A percentile compares a stretch with the other conserved stretches of the same genome.
Conservation (phyloP, 2,113 vertebrate genomes). For the Poeciliopsis occidentalis region DNA sequence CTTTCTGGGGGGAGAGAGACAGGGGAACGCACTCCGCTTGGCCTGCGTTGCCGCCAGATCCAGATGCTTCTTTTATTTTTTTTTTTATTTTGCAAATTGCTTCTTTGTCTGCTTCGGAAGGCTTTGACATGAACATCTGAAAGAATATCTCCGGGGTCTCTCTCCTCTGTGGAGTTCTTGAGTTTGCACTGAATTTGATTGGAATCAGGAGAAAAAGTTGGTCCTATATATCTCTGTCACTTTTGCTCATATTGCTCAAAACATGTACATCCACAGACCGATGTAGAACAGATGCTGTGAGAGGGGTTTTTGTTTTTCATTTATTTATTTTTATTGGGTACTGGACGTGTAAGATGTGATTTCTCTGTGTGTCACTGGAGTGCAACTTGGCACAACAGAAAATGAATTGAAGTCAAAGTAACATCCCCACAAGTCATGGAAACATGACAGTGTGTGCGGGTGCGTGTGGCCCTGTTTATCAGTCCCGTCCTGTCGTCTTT, state of each 20-base stretch:
- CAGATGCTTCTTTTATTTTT: slow-evolving; percentile 70
- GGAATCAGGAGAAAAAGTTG: slow-evolving; percentile 55
- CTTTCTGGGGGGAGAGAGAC: slow-evolving; percentile 22
- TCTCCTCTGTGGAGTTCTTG: slow-evolving; percentile 60
- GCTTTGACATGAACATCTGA: slow-evolving; percentile 66
- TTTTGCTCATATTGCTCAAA: slow-evolving; percentile 52
- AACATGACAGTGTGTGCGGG: too few species aligned
- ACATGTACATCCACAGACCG: slow-evolving; percentile 57
- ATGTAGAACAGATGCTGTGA: slow-evolving; percentile 77
- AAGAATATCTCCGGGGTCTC: slow-evolving; percentile 66
- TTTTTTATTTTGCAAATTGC: slow-evolving; percentile 67
- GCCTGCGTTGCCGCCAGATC: slow-evolving; percentile 69
- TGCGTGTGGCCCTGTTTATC: slow-evolving; percentile 51
- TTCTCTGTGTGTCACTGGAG: slow-evolving; percentile 47
- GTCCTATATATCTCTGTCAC: slow-evolving; percentile 56
- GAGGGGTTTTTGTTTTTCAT: background rate
- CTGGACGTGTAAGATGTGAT: slow-evolving; percentile 51
- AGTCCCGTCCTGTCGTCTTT: slow-evolving; percentile 28
- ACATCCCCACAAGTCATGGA: too few species aligned
- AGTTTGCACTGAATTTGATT: slow-evolving; percentile 77
- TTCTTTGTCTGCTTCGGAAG: slow-evolving; percentile 79
- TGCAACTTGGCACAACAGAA: slow-evolving; percentile 48
- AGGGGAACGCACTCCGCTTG: slow-evolving; percentile 61
- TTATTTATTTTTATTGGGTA: slow-evolving; percentile 45
- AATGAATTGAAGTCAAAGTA: too few species aligned